Evolutionary conservation across 1,140 invertebrate species (phyloP), one percentile per base, ranked within the genome.

Genomic region (Carcinoscorpius rotundicauda): DNA sequence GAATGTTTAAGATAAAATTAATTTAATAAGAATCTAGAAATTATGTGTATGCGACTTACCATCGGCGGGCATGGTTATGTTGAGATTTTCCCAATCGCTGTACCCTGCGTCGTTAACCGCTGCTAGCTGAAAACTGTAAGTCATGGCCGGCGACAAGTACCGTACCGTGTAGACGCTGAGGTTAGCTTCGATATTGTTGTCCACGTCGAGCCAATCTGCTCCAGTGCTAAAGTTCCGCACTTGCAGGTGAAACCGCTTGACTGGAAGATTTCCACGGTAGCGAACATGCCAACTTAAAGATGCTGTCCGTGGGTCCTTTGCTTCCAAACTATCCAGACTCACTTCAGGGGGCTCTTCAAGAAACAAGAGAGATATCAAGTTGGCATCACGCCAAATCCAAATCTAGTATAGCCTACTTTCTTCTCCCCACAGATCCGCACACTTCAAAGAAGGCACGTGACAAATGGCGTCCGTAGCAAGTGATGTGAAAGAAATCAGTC

Each of bases 61-160:
- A 65, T 71, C 69, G 51, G 72, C 56, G 53, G 69, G 71, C 64
- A 72, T 68, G 9, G 70, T 71, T 55, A 72, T 68, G 59, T 72
- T 72, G 61, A 70, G 48, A 58, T 49, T 62, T 9, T 63, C 63
- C 63, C 63, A 72, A 29, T 70, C 65, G 53, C 66, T 68, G 61
- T 64, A 66, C 51, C 68, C 69, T 10, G 65, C 66, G 11, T 64
- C 63, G 60, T 69, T 69, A 8, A 59, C 58, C 4, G 67, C 68
- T 48, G 60, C 57, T 11, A 70, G 50, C 6, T 61, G 49, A 51
- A 70, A 70, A n/a, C 53, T 63, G 52, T 70, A 70, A 11, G 65
- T 67, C 29, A 69, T 49, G 48, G 64, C 69, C 8, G 69, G 69
- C 10, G 67, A 52, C 49, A 70, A 64, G 29, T 63, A 64, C 29